Percentiles rank a stretch among this genome's conserved stretches.
Evolutionary conservation across 2,113 vertebrate genomes (phyloP).

Genomic region (Motacilla tschutschensis): DNA sequence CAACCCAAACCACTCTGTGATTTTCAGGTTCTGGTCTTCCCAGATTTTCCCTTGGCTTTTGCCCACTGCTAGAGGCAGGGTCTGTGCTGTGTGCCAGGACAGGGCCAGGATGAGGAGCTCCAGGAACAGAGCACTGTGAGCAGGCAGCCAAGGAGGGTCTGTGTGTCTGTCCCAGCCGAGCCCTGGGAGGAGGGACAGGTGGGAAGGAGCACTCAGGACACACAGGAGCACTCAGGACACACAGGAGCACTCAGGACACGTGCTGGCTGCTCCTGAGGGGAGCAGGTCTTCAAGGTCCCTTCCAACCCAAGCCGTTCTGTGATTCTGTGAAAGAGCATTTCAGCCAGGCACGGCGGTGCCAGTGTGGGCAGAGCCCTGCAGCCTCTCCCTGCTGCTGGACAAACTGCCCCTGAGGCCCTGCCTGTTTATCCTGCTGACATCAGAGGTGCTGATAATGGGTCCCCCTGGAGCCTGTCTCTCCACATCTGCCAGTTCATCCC

Average conservation of each 20-base stretch:
- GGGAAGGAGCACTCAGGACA: not conserved
- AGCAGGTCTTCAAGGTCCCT: not conserved
- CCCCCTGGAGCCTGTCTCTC: not conserved
- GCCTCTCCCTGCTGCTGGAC: not conserved
- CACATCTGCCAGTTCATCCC: not conserved
- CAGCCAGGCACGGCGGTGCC: rapidly evolving
- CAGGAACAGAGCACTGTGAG: not conserved
- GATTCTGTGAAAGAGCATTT: not conserved
- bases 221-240: not conserved
- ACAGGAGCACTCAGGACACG: not conserved
- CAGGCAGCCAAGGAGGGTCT: not conserved
- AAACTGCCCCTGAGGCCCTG: not conserved
- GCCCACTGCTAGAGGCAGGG: not conserved
- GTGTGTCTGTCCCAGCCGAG: not conserved
- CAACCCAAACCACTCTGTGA: not conserved
- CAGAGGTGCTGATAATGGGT: not conserved
- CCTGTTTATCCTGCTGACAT: not conserved
- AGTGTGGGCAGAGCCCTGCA: not conserved
- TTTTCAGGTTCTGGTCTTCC: not conserved
- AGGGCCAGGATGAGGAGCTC: not conserved
- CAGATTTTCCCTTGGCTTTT: not conserved
- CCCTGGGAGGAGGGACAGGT: rapidly evolving
- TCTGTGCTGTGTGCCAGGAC: not conserved
- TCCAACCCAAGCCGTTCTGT: not conserved
- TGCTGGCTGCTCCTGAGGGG: not conserved